Evolutionary conservation across 2,797 vertebrate genomes (phyloP).

Genomic region (Anabacerthia variegaticeps): DNA sequence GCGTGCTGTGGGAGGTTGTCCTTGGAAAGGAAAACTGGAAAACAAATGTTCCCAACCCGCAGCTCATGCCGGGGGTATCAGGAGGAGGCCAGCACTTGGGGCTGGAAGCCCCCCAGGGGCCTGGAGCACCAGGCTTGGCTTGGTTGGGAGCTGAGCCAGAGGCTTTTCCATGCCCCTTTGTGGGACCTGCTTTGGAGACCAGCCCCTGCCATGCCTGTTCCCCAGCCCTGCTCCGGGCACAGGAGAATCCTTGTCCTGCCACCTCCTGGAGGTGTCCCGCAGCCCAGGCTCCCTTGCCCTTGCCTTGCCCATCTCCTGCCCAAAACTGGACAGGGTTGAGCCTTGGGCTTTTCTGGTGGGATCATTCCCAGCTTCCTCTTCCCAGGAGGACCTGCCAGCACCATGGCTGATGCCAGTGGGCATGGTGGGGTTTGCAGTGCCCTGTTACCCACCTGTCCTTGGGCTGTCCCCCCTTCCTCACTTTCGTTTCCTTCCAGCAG

Average conservation of each 20-base stretch:
- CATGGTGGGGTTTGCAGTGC: accelerated
- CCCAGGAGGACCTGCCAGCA: accelerated
- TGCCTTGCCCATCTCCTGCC: background rate
- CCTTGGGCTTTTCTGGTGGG: background rate
- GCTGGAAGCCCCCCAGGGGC: background rate
- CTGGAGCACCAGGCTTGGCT: background rate
- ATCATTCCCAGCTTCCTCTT: background rate
- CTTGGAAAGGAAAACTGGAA: conserved; percentile 46
- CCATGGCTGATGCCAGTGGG: background rate
- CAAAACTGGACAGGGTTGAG: background rate
- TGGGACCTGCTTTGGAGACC: background rate
- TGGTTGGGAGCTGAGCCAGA: background rate
- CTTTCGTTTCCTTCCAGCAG: conserved; percentile 50
- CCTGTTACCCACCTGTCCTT: background rate
- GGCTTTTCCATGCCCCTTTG: background rate
- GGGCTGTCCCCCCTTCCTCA: background rate
- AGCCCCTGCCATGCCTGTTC: background rate
- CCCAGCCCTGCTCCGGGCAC: accelerated
- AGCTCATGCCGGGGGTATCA: accelerated
- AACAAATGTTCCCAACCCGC: accelerated
- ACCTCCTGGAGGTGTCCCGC: accelerated
- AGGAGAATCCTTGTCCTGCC: background rate
- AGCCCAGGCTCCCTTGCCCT: background rate
- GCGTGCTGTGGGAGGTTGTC: background rate
- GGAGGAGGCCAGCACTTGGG: background rate